Percentiles rank a stretch among this genome's conserved stretches.
Conservation (phyloP, 1,140 invertebrate species). For the Hypothenemus hampei region DNA sequence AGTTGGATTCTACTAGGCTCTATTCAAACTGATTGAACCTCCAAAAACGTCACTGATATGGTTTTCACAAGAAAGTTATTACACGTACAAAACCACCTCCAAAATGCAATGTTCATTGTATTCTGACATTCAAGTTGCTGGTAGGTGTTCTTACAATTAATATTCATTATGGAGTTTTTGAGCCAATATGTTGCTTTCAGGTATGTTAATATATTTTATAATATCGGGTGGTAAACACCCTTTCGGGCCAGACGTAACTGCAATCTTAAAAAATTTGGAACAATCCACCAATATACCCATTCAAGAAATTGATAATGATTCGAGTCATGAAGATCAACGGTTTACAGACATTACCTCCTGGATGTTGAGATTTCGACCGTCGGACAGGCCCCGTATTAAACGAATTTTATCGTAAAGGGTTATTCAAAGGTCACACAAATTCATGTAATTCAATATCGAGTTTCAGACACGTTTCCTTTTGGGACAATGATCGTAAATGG, state of each 20-base stretch:
- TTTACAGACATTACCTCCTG: constrained; percentile 41
- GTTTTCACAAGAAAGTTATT: constrained; percentile 43
- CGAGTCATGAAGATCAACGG: constrained; percentile 30
- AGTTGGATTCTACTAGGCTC: constrained; percentile 29
- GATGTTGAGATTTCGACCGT: constrained; percentile 41
- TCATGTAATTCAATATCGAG: background rate
- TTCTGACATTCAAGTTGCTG: constrained; percentile 43
- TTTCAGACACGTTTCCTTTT: constrained; percentile 44
- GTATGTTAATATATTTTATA: constrained; percentile 44
- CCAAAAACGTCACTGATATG: constrained; percentile 42
- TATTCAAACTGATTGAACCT: constrained; percentile 36
- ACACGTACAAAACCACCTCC: constrained; percentile 32
- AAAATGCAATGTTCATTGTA: constrained; percentile 35
- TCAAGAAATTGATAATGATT: constrained; percentile 18
- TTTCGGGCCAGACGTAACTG: constrained; percentile 35
- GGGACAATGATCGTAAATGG: constrained; percentile 42
- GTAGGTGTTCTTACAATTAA: constrained; percentile 1
- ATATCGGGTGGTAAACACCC: constrained; percentile 42
- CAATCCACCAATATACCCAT: constrained; percentile 26
- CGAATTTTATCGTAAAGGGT: constrained; percentile 40
- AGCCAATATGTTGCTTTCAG: constrained; percentile 16
- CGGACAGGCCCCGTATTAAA: constrained; percentile 38
- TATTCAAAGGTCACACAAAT: background rate
- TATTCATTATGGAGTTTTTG: background rate
- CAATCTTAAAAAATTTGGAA: constrained; percentile 42